phyloP scores from a whole-genome alignment of 2,797 vertebrate species.

The Dendrocincla tyrannina region DNA sequence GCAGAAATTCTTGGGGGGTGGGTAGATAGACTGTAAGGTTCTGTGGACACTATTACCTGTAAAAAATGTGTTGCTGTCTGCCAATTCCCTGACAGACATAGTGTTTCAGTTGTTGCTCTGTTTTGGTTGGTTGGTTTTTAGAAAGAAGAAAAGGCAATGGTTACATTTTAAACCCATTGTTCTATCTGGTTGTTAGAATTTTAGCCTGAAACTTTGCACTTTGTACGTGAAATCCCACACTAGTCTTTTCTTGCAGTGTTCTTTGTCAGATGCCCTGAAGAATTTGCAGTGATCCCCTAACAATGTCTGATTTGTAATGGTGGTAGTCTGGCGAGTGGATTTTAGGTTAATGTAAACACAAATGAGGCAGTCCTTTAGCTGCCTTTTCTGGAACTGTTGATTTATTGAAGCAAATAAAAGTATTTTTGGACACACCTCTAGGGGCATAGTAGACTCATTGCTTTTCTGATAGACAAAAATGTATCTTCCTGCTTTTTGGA shows the following conservation, averaged over 20 bases:
- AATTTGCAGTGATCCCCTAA: constrained; percentile 3
- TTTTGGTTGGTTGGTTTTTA: background rate
- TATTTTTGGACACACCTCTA: constrained; percentile 53
- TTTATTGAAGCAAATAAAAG: constrained; percentile 47
- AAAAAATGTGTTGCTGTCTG: background rate
- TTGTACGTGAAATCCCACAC: background rate
- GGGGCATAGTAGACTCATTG: constrained; percentile 32
- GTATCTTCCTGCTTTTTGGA: background rate
- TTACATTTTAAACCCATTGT: background rate
- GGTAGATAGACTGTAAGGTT: background rate
- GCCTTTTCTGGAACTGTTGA: constrained; percentile 16
- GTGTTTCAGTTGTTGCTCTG: background rate
- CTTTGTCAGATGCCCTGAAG: background rate
- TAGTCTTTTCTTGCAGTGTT: background rate
- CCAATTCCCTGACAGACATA: background rate
- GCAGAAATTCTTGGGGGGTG: background rate
- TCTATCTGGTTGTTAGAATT: background rate
- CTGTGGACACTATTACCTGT: background rate
- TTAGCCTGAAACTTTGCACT: background rate
- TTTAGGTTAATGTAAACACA: constrained; percentile 35
- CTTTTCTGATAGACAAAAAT: constrained; percentile 6
- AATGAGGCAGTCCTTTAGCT: constrained; percentile 14
- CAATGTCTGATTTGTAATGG: constrained; percentile 2
- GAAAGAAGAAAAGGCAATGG: background rate
- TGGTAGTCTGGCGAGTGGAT: background rate